Conservation (phyloP, 2,888 invertebrate genomes). For the Tridacna gigas region DNA sequence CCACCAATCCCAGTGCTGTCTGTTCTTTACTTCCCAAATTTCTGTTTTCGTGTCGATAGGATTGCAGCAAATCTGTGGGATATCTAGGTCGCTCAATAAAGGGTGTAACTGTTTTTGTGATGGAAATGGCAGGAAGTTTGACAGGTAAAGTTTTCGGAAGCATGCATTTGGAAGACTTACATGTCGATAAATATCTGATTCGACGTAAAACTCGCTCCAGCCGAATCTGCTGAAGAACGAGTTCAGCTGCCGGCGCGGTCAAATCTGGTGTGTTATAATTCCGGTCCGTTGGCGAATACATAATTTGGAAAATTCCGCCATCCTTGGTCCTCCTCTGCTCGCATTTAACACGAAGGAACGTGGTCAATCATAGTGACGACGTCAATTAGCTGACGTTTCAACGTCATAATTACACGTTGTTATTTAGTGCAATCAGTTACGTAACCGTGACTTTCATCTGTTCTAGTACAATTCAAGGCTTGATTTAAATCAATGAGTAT, state of each 20-base stretch:
- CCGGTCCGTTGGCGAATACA: conserved; percentile 59
- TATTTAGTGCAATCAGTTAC: not conserved
- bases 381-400: not conserved
- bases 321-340: not conserved
- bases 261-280: conserved; percentile 55
- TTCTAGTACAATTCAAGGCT: no score
- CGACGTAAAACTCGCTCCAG: conserved; percentile 50
- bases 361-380: not conserved
- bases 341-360: not conserved
- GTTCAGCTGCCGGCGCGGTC: conserved; percentile 28
- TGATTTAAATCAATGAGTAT: no score
- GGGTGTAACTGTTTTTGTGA: conserved; percentile 8
- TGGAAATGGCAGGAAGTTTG: conserved; percentile 20
- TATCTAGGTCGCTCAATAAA: not conserved
- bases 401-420: not conserved
- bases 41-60: not conserved
- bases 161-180: not conserved
- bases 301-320: conserved; percentile 3
- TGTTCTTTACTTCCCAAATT: not conserved
- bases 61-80: not conserved
- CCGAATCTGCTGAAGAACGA: conserved; percentile 48
- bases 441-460: no score
- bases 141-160: not conserved
- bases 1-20: conserved; percentile 10
- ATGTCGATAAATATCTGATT: conserved; percentile 37